These are phyloP conservation scores for Scolopax mira DNA, from an alignment of 2,113 vertebrate genomes.

Conservation along the genomic window DNA sequence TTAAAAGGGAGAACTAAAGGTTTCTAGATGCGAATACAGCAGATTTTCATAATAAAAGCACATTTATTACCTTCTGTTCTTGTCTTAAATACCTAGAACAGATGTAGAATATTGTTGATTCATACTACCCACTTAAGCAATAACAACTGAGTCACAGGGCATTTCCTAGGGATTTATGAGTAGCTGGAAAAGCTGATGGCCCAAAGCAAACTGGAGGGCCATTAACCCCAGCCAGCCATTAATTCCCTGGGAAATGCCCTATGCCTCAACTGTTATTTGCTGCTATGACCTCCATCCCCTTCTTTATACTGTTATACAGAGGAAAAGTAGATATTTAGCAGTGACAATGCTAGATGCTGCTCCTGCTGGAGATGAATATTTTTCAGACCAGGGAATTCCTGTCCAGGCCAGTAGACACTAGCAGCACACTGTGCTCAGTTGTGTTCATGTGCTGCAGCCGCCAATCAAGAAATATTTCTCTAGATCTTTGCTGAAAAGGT, in stretches of 20 bases:
- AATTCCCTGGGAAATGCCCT: constrained; percentile 18
- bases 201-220: constrained; percentile 11
- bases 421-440: rapidly evolving
- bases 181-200: background rate
- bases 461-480: background rate
- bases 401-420: background rate
- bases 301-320: background rate
- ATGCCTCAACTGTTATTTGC: background rate
- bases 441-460: background rate
- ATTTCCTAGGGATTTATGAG: constrained; percentile 13
- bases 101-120: background rate
- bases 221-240: background rate
- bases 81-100: background rate
- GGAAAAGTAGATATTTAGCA: background rate
- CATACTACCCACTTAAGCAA: background rate
- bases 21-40: background rate
- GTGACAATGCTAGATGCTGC: background rate
- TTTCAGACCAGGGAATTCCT: background rate
- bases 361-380: background rate
- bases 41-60: background rate
- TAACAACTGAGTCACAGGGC: background rate
- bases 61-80: background rate
- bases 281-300: background rate
- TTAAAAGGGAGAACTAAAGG: background rate
- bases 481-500: background rate